Evolutionary conservation across 1,140 invertebrate genomes (phyloP).

Genomic region (Zaprionus gabonicus): DNA sequence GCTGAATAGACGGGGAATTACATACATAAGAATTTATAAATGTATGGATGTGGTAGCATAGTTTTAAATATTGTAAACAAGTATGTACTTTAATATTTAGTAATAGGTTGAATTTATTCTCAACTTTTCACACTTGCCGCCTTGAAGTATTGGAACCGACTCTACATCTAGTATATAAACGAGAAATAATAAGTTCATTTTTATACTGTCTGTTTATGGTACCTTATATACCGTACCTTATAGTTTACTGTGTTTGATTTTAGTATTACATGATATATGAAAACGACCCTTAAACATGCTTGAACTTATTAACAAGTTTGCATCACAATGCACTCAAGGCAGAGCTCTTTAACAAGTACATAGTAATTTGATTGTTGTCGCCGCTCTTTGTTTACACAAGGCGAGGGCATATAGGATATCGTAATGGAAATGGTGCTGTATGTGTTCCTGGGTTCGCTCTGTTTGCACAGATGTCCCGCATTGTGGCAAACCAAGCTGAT

Average conservation of each 20-base stretch:
- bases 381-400: neutral
- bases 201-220: no score
- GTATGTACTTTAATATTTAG: no score
- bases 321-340: neutral
- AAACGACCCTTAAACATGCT: neutral
- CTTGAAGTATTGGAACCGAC: no score
- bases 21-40: no score
- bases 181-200: no score
- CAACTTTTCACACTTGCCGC: no score
- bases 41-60: no score
- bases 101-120: no score
- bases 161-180: no score
- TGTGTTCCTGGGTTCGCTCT: slow-evolving; percentile 1
- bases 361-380: neutral
- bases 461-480: slow-evolving; percentile 10
- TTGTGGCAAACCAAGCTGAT: slow-evolving; percentile 6
- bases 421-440: neutral
- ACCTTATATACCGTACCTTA: neutral
- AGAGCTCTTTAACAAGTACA: neutral
- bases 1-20: no score
- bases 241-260: neutral
- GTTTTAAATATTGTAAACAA: neutral
- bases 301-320: slow-evolving; percentile 1
- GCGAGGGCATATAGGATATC: neutral
- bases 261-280: neutral